Conservation (phyloP, 2,888 invertebrate species). For the Morinoia aosen region DNA sequence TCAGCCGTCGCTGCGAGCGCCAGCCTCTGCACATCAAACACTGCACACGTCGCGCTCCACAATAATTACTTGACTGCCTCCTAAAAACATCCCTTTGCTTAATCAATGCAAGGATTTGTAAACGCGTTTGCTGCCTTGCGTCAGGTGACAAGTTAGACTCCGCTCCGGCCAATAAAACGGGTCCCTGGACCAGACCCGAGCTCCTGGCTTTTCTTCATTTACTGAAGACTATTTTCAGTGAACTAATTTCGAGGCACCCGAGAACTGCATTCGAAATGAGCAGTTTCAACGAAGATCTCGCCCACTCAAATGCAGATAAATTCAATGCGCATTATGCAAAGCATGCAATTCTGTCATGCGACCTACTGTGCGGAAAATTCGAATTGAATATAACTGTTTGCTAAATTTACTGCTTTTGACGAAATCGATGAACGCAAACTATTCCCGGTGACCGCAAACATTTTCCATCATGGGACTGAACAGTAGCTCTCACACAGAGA, state of each 20-base stretch:
- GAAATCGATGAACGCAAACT: background rate
- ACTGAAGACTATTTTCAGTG: background rate
- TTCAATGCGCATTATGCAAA: background rate
- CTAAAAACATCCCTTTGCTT: slow-evolving; percentile 23
- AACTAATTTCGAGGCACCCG: background rate
- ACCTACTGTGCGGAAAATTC: background rate
- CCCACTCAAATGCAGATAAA: background rate
- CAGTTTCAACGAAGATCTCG: background rate
- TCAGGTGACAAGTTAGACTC: background rate
- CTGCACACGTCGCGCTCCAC: background rate
- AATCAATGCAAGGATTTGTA: background rate
- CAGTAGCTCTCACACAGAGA: too few species aligned
- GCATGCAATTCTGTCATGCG: background rate
- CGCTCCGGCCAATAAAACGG: background rate
- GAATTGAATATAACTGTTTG: background rate
- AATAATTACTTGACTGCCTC: background rate
- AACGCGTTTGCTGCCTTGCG: background rate
- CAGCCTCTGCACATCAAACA: background rate
- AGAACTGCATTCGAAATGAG: background rate
- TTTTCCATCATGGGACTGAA: too few species aligned
- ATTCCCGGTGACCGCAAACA: too few species aligned
- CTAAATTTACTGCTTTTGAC: background rate
- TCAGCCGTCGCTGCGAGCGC: background rate
- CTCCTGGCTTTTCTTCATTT: background rate
- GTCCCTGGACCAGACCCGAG: background rate